phyloP scores from a whole-genome alignment of 1,140 invertebrate genomes.

The Cydia amplana region DNA sequence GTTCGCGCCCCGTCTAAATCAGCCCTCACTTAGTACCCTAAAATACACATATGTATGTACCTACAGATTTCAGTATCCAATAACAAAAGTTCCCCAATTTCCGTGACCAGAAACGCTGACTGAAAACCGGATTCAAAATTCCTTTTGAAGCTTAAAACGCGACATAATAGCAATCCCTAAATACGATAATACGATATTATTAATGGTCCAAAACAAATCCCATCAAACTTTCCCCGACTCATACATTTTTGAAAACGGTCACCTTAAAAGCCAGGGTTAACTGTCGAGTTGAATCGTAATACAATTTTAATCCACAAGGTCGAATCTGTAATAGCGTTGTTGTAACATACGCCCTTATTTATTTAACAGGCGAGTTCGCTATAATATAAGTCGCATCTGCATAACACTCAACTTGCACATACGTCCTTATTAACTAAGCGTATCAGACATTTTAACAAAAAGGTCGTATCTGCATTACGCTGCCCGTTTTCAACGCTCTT shows the following conservation, averaged over 20 bases:
- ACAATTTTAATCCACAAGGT: neutral
- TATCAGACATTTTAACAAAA: neutral
- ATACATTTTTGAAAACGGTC: slow-evolving; percentile 28
- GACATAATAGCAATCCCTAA: neutral
- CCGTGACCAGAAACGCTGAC: neutral
- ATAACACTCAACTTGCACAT: neutral
- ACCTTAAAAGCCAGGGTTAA: slow-evolving; percentile 12
- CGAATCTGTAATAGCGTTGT: neutral
- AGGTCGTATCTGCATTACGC: neutral
- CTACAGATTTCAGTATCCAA: neutral
- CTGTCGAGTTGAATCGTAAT: neutral
- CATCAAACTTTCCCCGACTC: slow-evolving; percentile 13
- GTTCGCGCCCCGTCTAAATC: no score
- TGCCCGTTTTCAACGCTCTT: neutral
- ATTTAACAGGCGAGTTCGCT: neutral
- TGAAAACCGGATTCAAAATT: neutral
- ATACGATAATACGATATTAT: slow-evolving; percentile 2
- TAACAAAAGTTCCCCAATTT: neutral
- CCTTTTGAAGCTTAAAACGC: slow-evolving; percentile 4
- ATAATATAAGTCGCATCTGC: neutral
- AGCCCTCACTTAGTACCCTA: no score
- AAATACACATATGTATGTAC: neutral
- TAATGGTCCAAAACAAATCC: slow-evolving; percentile 6
- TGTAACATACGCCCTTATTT: neutral
- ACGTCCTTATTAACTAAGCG: neutral